Conservation (phyloP, 2,797 vertebrate genomes). For the Emydoidea blandingii region DNA sequence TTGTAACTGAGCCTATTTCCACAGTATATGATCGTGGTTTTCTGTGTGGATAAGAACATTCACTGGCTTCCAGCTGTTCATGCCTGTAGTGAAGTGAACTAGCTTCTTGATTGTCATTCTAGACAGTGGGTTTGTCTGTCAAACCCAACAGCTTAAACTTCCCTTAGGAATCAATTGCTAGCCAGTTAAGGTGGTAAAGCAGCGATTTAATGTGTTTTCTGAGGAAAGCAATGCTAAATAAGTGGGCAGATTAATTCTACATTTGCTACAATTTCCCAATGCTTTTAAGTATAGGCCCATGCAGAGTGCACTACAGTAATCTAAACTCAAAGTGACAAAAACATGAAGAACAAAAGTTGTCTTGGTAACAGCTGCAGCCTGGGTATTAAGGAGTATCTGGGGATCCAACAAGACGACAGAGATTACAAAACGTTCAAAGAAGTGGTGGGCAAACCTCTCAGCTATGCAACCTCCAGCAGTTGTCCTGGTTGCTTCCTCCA, state of each 20-base stretch:
- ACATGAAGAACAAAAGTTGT: not conserved
- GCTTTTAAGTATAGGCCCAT: not conserved
- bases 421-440: constrained; percentile 16
- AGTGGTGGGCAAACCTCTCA: not conserved
- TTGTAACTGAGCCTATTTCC: not conserved
- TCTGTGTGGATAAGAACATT: not conserved
- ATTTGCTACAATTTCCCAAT: not conserved
- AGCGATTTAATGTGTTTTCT: not conserved
- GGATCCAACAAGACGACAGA: not conserved
- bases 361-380: constrained; percentile 2
- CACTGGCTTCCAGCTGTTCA: constrained; percentile 6
- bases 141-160: not conserved
- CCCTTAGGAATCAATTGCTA: not conserved
- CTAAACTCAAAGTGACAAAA: not conserved
- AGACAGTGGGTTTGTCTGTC: not conserved
- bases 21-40: not conserved
- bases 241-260: not conserved
- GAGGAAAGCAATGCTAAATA: not conserved
- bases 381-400: not conserved
- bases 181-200: not conserved
- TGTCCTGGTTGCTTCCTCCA: not conserved
- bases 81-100: not conserved
- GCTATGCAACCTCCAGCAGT: not conserved
- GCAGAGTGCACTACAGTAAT: not conserved
- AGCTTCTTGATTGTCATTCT: not conserved